Conservation (phyloP, 2,888 invertebrate genomes). For the Erebia ligea region DNA sequence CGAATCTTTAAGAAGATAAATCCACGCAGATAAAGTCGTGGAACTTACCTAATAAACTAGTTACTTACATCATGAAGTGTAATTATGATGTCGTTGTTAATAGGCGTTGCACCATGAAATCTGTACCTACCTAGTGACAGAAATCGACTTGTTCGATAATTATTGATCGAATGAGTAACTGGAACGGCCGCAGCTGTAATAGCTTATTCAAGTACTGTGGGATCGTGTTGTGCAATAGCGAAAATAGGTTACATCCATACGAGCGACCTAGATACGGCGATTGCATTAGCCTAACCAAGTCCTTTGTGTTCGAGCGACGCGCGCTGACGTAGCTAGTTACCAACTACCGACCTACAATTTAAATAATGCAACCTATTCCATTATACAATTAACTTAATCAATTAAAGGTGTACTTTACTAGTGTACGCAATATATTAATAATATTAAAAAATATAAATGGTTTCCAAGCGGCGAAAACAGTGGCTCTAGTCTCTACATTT, state of each 20-base stretch:
- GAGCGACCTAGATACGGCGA: conserved; percentile 58
- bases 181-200: conserved; percentile 52
- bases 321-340: conserved; percentile 4
- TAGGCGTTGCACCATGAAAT: conserved; percentile 13
- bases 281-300: conserved; percentile 49
- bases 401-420: neutral
- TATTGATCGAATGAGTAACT: conserved; percentile 60
- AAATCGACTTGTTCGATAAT: conserved; percentile 47
- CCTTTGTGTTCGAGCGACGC: conserved; percentile 52
- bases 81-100: conserved; percentile 17
- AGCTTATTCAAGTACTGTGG: conserved; percentile 56
- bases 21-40: neutral
- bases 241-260: conserved; percentile 69
- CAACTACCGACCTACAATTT: conserved; percentile 30
- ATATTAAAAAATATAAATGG: neutral
- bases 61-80: conserved; percentile 10
- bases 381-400: conserved; percentile 13
- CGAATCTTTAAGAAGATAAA: neutral
- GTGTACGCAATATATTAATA: neutral
- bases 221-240: conserved; percentile 63
- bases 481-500: conserved; percentile 10
- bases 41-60: neutral
- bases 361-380: conserved; percentile 31
- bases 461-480: neutral
- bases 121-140: neutral